A percentile compares a stretch with the other conserved stretches of the same genome.
phyloP scores from a whole-genome alignment of 2,797 vertebrate species.

The Sebastes matsubarae region DNA sequence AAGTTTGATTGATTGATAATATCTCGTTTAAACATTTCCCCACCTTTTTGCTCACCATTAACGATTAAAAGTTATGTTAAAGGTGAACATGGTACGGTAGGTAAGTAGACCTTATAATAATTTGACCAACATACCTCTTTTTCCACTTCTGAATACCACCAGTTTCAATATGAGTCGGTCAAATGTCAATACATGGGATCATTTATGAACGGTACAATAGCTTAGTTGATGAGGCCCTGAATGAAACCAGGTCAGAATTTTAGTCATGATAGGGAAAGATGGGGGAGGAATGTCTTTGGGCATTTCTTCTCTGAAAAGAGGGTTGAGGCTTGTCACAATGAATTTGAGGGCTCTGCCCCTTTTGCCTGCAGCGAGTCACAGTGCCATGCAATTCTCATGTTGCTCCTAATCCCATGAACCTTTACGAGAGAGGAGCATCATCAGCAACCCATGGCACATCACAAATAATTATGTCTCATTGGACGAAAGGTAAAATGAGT shows the following conservation, averaged over 20 bases:
- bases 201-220: conserved; percentile 40
- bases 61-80: not conserved
- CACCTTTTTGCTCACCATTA: not conserved
- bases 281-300: conserved; percentile 63
- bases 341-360: conserved; percentile 59
- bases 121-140: not conserved
- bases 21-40: not conserved
- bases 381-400: conserved; percentile 41
- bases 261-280: conserved; percentile 43
- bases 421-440: conserved; percentile 19
- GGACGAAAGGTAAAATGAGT: not conserved
- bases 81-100: not conserved
- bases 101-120: not conserved
- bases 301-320: conserved; percentile 61
- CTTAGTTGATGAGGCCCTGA: conserved; percentile 1
- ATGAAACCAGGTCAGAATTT: conserved; percentile 75
- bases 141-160: not conserved
- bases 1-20: not conserved
- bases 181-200: conserved; percentile 38
- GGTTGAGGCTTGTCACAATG: conserved; percentile 69
- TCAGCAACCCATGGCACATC: not conserved
- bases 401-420: conserved; percentile 36
- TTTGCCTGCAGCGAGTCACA: conserved; percentile 59
- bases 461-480: not conserved
- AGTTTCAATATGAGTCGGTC: conserved; percentile 2